These are phyloP conservation scores for Aegypius monachus DNA, from an alignment of 2,113 vertebrate species.

Conservation along the genomic window DNA sequence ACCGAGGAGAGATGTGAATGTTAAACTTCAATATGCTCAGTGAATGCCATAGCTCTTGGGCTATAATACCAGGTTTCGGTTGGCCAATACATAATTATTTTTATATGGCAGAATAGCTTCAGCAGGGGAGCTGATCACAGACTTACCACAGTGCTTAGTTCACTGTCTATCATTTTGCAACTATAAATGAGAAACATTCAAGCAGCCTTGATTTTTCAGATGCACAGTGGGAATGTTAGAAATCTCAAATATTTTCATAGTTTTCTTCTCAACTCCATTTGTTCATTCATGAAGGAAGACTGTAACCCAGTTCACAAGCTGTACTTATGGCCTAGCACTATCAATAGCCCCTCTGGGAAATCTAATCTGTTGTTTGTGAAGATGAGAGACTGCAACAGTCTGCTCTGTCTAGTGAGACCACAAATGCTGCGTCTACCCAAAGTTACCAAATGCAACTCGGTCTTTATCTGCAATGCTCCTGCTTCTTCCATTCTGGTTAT, in stretches of 20 bases:
- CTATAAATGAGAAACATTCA: not conserved
- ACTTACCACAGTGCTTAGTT: not conserved
- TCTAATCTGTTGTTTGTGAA: not conserved
- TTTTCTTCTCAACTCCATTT: not conserved
- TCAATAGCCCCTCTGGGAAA: not conserved
- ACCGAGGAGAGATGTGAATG: not conserved
- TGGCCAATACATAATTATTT: not conserved
- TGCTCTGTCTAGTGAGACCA: not conserved
- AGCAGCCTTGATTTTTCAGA: not conserved
- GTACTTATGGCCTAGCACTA: not conserved
- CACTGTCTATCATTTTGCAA: not conserved
- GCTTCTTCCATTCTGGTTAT: not conserved
- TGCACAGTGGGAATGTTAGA: not conserved
- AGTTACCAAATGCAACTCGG: not conserved
- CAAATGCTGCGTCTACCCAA: rapidly evolving
- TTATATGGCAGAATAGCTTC: not conserved
- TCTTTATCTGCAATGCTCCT: not conserved
- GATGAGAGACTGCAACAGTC: not conserved
- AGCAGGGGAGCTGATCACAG: not conserved
- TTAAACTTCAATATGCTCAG: not conserved
- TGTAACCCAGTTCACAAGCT: not conserved
- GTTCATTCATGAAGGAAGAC: not conserved
- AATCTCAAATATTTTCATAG: not conserved
- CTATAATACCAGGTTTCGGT: not conserved
- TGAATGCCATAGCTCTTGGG: not conserved